Percentiles rank a stretch among this genome's conserved stretches.
These are phyloP conservation scores for Cinara cedri DNA, from an alignment of 2,888 invertebrate genomes.

Conservation along the genomic window DNA sequence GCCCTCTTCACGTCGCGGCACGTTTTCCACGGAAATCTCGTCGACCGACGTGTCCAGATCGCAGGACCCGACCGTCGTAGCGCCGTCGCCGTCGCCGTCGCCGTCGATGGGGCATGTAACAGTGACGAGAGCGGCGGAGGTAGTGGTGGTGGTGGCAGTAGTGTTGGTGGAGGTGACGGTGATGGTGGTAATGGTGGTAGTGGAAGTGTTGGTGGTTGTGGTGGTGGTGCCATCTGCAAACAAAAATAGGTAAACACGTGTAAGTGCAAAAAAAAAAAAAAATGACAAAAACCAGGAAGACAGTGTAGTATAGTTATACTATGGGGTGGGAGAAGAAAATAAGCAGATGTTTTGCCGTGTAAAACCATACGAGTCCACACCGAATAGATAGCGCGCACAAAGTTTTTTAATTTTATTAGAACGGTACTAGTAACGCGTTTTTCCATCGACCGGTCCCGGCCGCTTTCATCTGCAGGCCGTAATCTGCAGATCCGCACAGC, in stretches of 20 bases:
- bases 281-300: background rate
- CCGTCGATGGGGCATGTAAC: constrained; percentile 39
- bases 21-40: constrained; percentile 49
- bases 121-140: background rate
- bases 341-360: no score
- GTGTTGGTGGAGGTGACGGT: background rate
- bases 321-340: background rate
- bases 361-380: no score
- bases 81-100: background rate
- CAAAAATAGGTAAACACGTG: constrained; percentile 37
- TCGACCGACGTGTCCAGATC: constrained; percentile 43
- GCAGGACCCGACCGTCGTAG: constrained; percentile 32
- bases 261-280: constrained; percentile 43
- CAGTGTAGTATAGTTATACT: no score
- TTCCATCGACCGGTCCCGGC: constrained; percentile 33
- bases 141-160: background rate
- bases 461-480: constrained; percentile 22
- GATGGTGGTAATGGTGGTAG: background rate
- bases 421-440: constrained; percentile 30
- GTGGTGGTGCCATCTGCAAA: constrained; percentile 48
- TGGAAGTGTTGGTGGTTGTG: background rate
- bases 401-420: background rate
- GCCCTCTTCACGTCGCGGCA: constrained; percentile 41
- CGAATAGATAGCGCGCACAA: no score
- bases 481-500: constrained; percentile 33